Conservation (phyloP, 2,113 vertebrate species). For the Cercopithecus mona region DNA sequence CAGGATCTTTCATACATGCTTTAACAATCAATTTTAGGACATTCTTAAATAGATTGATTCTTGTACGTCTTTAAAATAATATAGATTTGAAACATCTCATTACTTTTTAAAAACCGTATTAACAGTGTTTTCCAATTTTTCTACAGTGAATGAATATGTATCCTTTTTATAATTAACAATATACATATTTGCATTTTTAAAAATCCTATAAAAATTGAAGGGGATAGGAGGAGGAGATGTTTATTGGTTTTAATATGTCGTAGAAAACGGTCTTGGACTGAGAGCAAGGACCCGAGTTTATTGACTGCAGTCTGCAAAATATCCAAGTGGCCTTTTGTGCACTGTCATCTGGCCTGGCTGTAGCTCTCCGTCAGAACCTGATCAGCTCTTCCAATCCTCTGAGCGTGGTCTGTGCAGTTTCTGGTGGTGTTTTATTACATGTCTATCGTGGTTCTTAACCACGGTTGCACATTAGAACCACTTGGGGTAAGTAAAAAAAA, state of each 20-base stretch:
- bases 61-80: constrained; percentile 56
- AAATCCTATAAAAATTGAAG: constrained; percentile 47
- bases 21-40: constrained; percentile 37
- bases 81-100: constrained; percentile 52
- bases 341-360: background rate
- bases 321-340: background rate
- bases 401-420: background rate
- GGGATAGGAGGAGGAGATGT: background rate
- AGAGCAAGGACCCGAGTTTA: background rate
- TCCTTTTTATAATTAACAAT: constrained; percentile 64
- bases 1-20: background rate
- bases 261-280: background rate
- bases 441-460: background rate
- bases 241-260: background rate
- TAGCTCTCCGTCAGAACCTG: background rate
- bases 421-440: background rate
- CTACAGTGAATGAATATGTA: constrained; percentile 59
- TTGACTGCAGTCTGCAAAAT: background rate
- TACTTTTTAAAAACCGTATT: constrained; percentile 49
- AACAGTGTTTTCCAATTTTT: constrained; percentile 65
- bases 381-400: background rate
- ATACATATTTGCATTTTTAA: constrained; percentile 46
- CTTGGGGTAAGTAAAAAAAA: background rate
- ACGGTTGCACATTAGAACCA: background rate
- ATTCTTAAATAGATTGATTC: constrained; percentile 50